These are phyloP conservation scores for Lomographa bimaculata DNA, from an alignment of 2,888 invertebrate species.

Conservation along the genomic window DNA sequence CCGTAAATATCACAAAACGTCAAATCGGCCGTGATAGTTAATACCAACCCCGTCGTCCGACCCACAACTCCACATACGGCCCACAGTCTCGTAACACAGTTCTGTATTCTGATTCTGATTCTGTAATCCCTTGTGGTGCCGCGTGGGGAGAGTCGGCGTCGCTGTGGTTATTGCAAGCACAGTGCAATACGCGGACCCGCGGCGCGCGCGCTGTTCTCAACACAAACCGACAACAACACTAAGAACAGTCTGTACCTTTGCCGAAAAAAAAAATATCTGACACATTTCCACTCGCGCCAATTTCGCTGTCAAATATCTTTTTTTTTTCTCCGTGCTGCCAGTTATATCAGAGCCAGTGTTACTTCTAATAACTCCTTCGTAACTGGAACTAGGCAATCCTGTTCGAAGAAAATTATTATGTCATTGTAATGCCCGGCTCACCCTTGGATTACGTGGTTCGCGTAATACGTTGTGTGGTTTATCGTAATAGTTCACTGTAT, in stretches of 20 bases:
- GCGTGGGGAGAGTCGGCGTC: constrained; percentile 48
- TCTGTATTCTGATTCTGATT: constrained; percentile 41
- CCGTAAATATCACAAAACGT: constrained; percentile 27
- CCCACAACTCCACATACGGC: constrained; percentile 65
- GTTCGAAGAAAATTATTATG: constrained; percentile 29
- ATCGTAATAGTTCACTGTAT: constrained; percentile 17
- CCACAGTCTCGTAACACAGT: constrained; percentile 62
- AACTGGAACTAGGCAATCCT: constrained; percentile 45
- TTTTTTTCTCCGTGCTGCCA: constrained; percentile 1
- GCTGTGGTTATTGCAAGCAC: constrained; percentile 51
- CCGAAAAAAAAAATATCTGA: constrained; percentile 17
- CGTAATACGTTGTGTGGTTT: constrained; percentile 30
- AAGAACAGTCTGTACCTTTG: constrained; percentile 23
- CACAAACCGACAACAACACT: constrained; percentile 35
- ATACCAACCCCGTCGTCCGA: constrained; percentile 56
- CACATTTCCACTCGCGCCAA: constrained; percentile 4
- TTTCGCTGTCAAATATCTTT: constrained; percentile 8
- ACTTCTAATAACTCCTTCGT: constrained; percentile 40
- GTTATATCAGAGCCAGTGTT: constrained; percentile 8
- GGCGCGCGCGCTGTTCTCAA: constrained; percentile 61
- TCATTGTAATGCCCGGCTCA: constrained; percentile 24
- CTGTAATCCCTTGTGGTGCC: constrained; percentile 49
- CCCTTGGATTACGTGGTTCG: constrained; percentile 35
- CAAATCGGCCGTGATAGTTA: constrained; percentile 38
- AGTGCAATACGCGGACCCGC: constrained; percentile 71